Evolutionary conservation across 1,140 invertebrate genomes (phyloP).

Genomic region (Atta cephalotes): DNA sequence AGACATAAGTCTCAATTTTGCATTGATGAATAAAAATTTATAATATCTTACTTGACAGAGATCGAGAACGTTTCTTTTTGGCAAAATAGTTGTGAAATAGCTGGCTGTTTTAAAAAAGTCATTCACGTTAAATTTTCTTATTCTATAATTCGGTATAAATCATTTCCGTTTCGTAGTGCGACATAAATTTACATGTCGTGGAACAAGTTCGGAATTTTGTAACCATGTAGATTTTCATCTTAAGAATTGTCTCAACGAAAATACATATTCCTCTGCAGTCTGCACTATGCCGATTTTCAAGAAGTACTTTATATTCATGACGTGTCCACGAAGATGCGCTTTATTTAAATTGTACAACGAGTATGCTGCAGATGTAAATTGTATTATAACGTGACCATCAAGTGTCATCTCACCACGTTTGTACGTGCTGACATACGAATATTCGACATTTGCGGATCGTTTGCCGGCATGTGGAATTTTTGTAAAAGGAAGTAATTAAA

Average conservation of each 20-base stretch:
- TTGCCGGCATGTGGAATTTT: background rate
- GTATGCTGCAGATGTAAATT: background rate
- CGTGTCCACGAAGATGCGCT: constrained; percentile 32
- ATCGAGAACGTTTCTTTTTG: constrained; percentile 9
- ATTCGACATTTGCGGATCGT: background rate
- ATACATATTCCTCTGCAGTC: background rate
- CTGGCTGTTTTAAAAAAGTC: constrained; percentile 16
- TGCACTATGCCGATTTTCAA: background rate
- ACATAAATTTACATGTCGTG: background rate
- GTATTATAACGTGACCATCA: background rate
- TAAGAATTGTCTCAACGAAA: constrained; percentile 21
- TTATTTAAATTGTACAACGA: constrained; percentile 51
- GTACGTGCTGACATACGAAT: background rate
- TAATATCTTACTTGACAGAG: background rate
- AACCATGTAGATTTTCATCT: constrained; percentile 18
- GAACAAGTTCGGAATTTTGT: background rate
- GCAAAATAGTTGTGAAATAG: background rate
- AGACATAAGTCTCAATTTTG: background rate
- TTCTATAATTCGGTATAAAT: constrained; percentile 38
- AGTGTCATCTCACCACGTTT: background rate
- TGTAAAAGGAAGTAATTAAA: constrained; percentile 40
- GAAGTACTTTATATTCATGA: constrained; percentile 58
- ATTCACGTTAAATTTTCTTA: constrained; percentile 8
- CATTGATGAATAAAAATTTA: constrained; percentile 21
- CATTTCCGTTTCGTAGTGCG: background rate